Evolutionary conservation across 2,888 invertebrate species (phyloP).

Genomic region (Drosophila quinaria): DNA sequence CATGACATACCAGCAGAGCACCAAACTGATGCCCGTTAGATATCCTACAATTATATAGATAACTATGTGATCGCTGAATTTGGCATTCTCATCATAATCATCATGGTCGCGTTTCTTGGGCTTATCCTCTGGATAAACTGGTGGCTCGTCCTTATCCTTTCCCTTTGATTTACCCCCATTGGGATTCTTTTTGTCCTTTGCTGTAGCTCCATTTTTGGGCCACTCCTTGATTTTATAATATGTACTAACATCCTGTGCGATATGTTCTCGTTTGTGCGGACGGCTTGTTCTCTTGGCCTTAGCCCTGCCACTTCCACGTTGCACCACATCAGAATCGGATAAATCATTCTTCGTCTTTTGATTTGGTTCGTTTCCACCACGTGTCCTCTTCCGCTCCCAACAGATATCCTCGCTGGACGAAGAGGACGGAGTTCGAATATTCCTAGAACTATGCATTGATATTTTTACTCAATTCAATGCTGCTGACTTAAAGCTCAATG

Average conservation of each 20-base stretch:
- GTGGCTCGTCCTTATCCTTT: background rate
- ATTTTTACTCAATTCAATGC: background rate
- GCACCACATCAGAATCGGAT: background rate
- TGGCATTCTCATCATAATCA: background rate
- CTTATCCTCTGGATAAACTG: constrained; percentile 6
- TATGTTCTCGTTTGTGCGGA: background rate
- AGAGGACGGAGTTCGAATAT: background rate
- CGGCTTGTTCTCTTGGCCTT: no score
- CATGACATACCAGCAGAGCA: constrained; percentile 61
- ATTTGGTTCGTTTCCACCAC: background rate
- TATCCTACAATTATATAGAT: constrained; percentile 68
- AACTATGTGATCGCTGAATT: background rate
- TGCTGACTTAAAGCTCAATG: background rate
- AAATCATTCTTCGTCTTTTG: background rate
- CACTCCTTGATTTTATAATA: constrained; percentile 1
- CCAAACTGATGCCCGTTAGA: constrained; percentile 64
- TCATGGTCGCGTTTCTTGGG: background rate
- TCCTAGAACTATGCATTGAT: background rate
- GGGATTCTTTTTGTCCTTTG: background rate
- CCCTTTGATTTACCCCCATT: no score
- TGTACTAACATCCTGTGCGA: background rate
- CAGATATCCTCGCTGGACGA: background rate
- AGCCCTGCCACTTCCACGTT: background rate
- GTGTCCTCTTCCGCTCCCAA: constrained; percentile 4
- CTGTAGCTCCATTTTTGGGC: background rate